A percentile compares a stretch with the other conserved stretches of the same genome.
phyloP scores from a whole-genome alignment of 1,140 invertebrate genomes.

The Heliconius hermathena region DNA sequence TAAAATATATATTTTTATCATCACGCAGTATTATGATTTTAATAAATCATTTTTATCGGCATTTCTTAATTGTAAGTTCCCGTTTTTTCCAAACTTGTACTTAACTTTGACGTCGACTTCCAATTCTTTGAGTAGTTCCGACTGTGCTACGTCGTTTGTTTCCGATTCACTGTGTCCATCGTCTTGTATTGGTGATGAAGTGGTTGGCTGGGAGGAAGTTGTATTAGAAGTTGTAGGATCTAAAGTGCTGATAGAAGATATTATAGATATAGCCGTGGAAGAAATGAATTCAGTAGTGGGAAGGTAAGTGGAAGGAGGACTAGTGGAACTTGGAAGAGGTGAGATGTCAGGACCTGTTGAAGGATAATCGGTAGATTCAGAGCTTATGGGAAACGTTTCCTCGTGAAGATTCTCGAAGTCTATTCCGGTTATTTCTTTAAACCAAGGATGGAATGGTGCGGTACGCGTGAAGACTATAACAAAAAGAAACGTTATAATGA shows the following conservation, averaged over 20 bases:
- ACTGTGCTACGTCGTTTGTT: background rate
- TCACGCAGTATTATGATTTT: background rate
- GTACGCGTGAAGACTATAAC: conserved; percentile 61
- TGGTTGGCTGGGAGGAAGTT: background rate
- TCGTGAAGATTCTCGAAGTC: conserved; percentile 61
- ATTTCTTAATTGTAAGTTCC: background rate
- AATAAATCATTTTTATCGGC: background rate
- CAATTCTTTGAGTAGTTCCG: background rate
- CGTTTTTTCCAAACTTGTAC: background rate
- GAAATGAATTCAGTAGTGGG: conserved; percentile 18
- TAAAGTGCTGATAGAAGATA: background rate
- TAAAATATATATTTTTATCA: background rate
- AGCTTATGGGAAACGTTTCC: conserved; percentile 40
- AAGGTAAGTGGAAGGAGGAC: conserved; percentile 12
- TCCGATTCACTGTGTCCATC: background rate
- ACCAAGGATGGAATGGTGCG: conserved; percentile 64
- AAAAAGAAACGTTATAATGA: background rate
- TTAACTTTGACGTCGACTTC: background rate
- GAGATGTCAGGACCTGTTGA: conserved; percentile 22
- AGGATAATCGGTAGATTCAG: conserved; percentile 14
- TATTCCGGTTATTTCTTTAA: conserved; percentile 53
- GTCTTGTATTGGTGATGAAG: background rate
- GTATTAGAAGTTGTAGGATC: background rate
- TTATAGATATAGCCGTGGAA: background rate
- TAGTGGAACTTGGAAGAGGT: conserved; percentile 20